These are phyloP conservation scores for Acromyrmex heyeri DNA, from an alignment of 1,140 invertebrate species.

Conservation along the genomic window DNA sequence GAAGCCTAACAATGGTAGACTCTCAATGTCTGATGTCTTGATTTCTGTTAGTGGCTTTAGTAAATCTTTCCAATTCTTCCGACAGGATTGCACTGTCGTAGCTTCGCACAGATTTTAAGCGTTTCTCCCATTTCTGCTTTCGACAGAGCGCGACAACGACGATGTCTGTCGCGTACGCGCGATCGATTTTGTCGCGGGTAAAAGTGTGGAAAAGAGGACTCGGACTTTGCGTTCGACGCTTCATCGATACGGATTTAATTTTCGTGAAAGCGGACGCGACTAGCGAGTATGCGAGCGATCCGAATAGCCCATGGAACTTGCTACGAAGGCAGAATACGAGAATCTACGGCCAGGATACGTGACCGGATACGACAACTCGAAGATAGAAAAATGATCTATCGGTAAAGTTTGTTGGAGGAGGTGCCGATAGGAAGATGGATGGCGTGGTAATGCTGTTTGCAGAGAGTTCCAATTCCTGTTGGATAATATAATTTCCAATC, in stretches of 20 bases:
- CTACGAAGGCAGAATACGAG: conserved; percentile 25
- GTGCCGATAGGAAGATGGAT: conserved; percentile 73
- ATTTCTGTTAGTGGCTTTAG: conserved; percentile 72
- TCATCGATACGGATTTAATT: conserved; percentile 78
- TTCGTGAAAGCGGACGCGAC: conserved; percentile 73
- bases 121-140: conserved; percentile 70
- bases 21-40: conserved; percentile 46
- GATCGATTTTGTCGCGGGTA: conserved; percentile 66
- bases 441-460: conserved; percentile 60
- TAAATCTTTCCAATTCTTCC: conserved; percentile 67
- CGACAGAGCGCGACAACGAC: conserved; percentile 68
- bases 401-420: conserved; percentile 50
- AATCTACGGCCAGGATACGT: conserved; percentile 53
- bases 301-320: conserved; percentile 28
- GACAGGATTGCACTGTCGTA: conserved; percentile 69
- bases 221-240: conserved; percentile 59
- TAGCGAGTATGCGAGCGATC: conserved; percentile 31
- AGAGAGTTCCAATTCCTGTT: conserved; percentile 60
- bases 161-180: conserved; percentile 18
- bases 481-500: conserved; percentile 63
- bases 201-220: conserved; percentile 58
- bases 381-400: conserved; percentile 67
- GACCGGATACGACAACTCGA: conserved; percentile 56
- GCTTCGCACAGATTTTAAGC: conserved; percentile 67
- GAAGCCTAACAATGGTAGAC: conserved; percentile 53